Conservation (phyloP, 2,797 vertebrate species). For the Sebastes cheni region DNA sequence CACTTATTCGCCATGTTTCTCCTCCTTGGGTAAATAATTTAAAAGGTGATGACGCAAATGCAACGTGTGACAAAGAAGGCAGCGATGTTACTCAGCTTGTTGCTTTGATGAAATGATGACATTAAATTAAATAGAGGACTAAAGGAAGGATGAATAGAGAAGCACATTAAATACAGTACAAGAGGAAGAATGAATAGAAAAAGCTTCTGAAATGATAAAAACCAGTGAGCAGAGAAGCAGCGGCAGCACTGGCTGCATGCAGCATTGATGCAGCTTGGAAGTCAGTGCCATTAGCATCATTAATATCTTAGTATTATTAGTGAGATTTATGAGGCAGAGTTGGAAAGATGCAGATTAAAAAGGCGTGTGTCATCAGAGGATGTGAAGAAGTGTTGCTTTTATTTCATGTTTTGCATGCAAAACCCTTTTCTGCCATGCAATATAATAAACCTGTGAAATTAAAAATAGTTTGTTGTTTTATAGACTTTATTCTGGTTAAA, state of each 20-base stretch:
- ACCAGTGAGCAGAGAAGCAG: background rate
- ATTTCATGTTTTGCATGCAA: background rate
- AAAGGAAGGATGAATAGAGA: background rate
- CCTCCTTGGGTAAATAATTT: background rate
- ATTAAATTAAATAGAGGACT: background rate
- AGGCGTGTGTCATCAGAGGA: background rate
- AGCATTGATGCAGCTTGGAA: background rate
- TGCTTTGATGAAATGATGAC: conserved; percentile 3
- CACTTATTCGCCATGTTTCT: background rate
- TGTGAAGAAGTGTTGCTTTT: background rate
- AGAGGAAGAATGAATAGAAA: background rate
- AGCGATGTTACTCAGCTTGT: background rate
- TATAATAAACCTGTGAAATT: background rate
- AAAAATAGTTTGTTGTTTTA: background rate
- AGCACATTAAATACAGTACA: background rate
- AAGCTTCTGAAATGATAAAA: background rate
- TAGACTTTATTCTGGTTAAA: background rate
- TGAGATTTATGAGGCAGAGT: background rate
- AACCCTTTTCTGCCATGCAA: background rate
- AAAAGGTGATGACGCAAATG: background rate
- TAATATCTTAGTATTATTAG: background rate
- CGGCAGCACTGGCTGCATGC: background rate
- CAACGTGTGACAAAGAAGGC: background rate
- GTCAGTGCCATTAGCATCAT: background rate
- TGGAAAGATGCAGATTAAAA: background rate